phyloP scores from a whole-genome alignment of 2,113 vertebrate genomes.

The Brachypodius melanocephalos region DNA sequence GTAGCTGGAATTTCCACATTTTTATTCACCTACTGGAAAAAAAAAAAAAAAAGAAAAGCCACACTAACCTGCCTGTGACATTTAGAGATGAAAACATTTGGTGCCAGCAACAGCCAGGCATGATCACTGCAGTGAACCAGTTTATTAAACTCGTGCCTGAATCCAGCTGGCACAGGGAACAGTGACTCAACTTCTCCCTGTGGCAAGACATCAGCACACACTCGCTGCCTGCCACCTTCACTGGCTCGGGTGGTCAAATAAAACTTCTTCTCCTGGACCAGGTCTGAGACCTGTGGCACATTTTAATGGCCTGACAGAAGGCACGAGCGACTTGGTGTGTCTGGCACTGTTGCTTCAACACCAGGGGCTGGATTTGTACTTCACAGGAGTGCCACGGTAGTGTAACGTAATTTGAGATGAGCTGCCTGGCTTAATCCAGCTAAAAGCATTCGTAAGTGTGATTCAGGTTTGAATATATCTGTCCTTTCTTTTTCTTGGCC shows the following conservation, averaged over 20 bases:
- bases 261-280: not conserved
- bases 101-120: not conserved
- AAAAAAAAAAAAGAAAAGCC: not conserved
- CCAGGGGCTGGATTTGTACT: not conserved
- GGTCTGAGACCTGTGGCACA: not conserved
- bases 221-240: not conserved
- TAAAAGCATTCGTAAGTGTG: not conserved
- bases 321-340: not conserved
- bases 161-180: conserved; percentile 32
- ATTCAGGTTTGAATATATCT: not conserved
- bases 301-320: not conserved
- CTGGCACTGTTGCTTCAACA: not conserved
- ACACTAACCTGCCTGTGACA: not conserved
- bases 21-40: not conserved
- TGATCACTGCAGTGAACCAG: not conserved
- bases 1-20: conserved; percentile 4
- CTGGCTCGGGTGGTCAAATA: not conserved
- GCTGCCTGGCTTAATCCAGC: not conserved
- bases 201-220: not conserved
- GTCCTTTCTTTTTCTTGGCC: not conserved
- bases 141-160: not conserved
- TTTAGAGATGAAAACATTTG: conserved; percentile 34
- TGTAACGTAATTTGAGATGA: not conserved
- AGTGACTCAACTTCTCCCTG: conserved; percentile 59
- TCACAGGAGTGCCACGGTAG: not conserved